Percentiles rank a stretch among this genome's conserved stretches.
phyloP scores from a whole-genome alignment of 2,797 vertebrate species.

The Pangasius sanitwongsei region DNA sequence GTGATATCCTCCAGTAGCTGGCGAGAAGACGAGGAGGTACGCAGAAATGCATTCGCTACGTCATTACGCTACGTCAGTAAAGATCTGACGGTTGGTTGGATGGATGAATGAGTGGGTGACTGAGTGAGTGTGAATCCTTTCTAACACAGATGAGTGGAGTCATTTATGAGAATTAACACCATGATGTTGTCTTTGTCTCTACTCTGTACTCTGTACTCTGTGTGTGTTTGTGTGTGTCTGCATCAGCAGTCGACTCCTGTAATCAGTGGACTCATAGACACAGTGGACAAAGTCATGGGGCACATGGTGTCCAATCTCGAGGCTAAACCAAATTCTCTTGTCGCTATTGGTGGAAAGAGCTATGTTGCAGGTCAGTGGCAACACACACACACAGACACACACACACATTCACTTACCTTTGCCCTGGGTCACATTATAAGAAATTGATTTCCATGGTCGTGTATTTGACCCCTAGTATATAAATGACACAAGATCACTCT shows the following conservation, averaged over 20 bases:
- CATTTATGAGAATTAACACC: not conserved
- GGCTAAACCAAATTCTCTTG: slow-evolving; percentile 52
- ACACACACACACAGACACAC: slow-evolving; percentile 39
- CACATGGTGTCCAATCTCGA: slow-evolving; percentile 81
- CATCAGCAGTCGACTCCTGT: slow-evolving; percentile 69
- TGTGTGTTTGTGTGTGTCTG: slow-evolving; percentile 27
- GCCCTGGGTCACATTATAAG: slow-evolving; percentile 16
- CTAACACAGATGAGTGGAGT: not conserved
- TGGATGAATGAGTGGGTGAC: not conserved
- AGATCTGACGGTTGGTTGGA: not conserved
- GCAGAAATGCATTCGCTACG: slow-evolving; percentile 46
- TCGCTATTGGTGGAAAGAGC: slow-evolving; percentile 81
- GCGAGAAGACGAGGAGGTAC: slow-evolving; percentile 70
- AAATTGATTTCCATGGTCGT: slow-evolving; percentile 15
- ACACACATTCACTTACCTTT: slow-evolving; percentile 5
- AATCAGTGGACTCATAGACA: slow-evolving; percentile 80
- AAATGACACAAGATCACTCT: not conserved
- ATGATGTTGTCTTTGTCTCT: not conserved
- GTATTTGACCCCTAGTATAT: slow-evolving; percentile 17
- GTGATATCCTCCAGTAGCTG: slow-evolving; percentile 75
- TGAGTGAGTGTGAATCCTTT: not conserved
- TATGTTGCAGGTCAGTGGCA: slow-evolving; percentile 85
- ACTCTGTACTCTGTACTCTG: not conserved
- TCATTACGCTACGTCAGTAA: slow-evolving; percentile 4
- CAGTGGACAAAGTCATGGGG: slow-evolving; percentile 85